These are phyloP conservation scores for Sebastes oblongus DNA, from an alignment of 2,797 vertebrate genomes.

Conservation along the genomic window DNA sequence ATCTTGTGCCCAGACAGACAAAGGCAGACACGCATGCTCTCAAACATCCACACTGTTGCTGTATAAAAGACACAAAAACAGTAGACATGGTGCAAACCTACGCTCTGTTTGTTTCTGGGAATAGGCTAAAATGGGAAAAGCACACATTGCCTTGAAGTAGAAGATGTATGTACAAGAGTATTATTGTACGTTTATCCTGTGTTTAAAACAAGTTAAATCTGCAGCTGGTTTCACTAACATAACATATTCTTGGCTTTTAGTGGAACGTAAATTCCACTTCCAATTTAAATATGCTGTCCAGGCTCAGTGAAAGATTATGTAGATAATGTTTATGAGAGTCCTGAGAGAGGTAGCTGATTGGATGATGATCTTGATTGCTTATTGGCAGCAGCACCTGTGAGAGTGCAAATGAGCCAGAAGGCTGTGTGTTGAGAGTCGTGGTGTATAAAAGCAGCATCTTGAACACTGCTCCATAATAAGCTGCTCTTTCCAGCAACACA, in stretches of 20 bases:
- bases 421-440: not conserved
- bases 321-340: not conserved
- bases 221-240: conserved; percentile 1
- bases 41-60: not conserved
- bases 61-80: not conserved
- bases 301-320: not conserved
- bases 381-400: conserved; percentile 53
- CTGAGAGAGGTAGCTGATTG: conserved; percentile 17
- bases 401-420: not conserved
- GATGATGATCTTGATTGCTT: conserved; percentile 46
- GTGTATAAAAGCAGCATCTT: conserved; percentile 38
- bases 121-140: conserved; percentile 9
- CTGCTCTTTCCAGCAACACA: not conserved
- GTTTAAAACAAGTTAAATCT: conserved; percentile 13
- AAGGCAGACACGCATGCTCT: conserved; percentile 8
- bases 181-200: not conserved
- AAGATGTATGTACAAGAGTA: not conserved
- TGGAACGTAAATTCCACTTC: not conserved
- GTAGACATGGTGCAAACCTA: not conserved
- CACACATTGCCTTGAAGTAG: not conserved
- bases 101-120: not conserved
- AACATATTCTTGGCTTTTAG: not conserved
- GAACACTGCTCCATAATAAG: fast-evolving
- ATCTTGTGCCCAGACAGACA: conserved; percentile 20
- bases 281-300: not conserved